These are phyloP conservation scores for Melanostoma scalare DNA, from an alignment of 2,888 invertebrate genomes.

Conservation along the genomic window DNA sequence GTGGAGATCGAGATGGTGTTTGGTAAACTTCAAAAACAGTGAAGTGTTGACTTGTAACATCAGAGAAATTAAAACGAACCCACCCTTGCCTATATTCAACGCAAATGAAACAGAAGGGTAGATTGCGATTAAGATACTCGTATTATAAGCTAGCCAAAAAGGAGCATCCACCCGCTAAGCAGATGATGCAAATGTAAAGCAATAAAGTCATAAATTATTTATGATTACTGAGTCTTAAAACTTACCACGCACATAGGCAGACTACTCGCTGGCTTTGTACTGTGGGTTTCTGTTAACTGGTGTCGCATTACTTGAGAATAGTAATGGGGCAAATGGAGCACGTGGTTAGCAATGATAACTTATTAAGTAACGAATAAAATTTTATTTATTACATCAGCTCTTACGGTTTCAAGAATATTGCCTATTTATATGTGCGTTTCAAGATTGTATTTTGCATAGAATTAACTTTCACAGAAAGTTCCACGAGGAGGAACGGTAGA, in stretches of 20 bases:
- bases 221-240: slow-evolving; percentile 65
- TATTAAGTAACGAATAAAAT: slow-evolving; percentile 21
- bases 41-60: slow-evolving; percentile 64
- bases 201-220: slow-evolving; percentile 66
- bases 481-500: too few relatives aligned
- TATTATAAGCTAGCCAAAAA: slow-evolving; percentile 9
- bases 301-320: slow-evolving; percentile 38
- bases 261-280: background rate
- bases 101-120: slow-evolving; percentile 66
- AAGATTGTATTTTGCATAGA: too few relatives aligned
- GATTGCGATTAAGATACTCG: slow-evolving; percentile 67
- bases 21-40: slow-evolving; percentile 3
- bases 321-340: slow-evolving; percentile 35
- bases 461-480: too few relatives aligned
- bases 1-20: background rate
- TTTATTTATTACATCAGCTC: slow-evolving; percentile 12
- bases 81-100: slow-evolving; percentile 1
- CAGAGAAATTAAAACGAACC: slow-evolving; percentile 54
- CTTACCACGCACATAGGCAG: slow-evolving; percentile 42
- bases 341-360: slow-evolving; percentile 48
- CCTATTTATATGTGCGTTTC: background rate
- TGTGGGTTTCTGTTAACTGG: slow-evolving; percentile 35
- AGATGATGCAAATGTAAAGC: slow-evolving; percentile 60
- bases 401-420: background rate
- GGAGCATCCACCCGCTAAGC: slow-evolving; percentile 65